Evolutionary conservation across 2,797 vertebrate species (phyloP).

Genomic region (Garrulus glandarius): DNA sequence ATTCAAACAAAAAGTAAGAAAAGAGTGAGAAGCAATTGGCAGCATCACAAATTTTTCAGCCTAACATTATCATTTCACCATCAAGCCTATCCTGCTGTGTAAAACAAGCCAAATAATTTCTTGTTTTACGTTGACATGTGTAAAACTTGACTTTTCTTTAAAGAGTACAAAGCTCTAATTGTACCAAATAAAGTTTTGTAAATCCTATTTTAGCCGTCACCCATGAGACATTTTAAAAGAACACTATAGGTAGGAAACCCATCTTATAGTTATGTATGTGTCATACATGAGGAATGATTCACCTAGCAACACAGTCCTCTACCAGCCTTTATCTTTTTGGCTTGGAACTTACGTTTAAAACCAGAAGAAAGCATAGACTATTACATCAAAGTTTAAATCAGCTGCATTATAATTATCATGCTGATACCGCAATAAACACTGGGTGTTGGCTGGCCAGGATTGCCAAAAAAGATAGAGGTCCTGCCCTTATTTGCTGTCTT

Average conservation of each 20-base stretch:
- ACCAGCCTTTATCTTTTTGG: constrained; percentile 31
- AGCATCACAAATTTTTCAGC: neutral
- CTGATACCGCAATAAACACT: constrained; percentile 58
- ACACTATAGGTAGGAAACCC: neutral
- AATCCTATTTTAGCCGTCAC: neutral
- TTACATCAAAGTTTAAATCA: constrained; percentile 65
- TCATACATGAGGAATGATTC: constrained; percentile 6
- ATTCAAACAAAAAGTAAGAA: neutral
- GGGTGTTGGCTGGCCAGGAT: constrained; percentile 55
- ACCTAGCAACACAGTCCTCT: constrained; percentile 32
- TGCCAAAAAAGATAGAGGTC: constrained; percentile 66
- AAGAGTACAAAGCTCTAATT: neutral
- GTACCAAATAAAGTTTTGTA: neutral
- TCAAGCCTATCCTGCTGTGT: neutral
- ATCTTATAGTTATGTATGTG: neutral
- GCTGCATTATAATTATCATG: constrained; percentile 53
- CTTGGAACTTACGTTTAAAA: constrained; percentile 1
- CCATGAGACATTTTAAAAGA: neutral
- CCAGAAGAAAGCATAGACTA: constrained; percentile 35
- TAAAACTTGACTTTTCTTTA: neutral
- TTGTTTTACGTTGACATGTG: neutral
- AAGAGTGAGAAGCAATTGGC: neutral
- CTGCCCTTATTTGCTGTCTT: constrained; percentile 40
- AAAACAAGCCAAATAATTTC: neutral
- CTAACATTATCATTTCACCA: neutral